Conservation (phyloP, 2,888 invertebrate genomes). For the Bibio marci region DNA sequence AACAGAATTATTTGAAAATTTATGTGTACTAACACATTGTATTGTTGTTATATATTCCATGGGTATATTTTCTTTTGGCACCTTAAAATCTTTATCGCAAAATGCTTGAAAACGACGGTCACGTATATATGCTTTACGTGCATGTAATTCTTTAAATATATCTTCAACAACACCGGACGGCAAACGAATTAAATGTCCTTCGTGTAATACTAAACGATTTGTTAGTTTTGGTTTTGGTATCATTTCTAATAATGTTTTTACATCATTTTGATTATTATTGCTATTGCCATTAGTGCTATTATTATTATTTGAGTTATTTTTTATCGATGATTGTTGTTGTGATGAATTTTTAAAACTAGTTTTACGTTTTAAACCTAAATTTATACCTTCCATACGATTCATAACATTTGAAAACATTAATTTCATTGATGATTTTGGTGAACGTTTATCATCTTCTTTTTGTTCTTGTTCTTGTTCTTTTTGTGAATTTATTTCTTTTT, state of each 20-base stretch:
- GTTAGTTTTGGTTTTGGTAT: slow-evolving; percentile 25
- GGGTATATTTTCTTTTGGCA: slow-evolving; percentile 50
- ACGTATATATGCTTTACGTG: slow-evolving; percentile 51
- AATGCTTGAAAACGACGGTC: slow-evolving; percentile 58
- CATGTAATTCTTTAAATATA: slow-evolving; percentile 56
- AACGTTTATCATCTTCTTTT: neutral
- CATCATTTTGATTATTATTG: slow-evolving; percentile 17
- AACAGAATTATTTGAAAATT: slow-evolving; percentile 29
- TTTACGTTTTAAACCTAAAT: slow-evolving; percentile 16
- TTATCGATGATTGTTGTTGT: no score
- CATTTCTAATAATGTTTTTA: slow-evolving; percentile 24
- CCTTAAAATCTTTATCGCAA: slow-evolving; percentile 49
- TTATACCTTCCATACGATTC: slow-evolving; percentile 22
- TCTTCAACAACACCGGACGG: slow-evolving; percentile 46
- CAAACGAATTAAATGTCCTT: slow-evolving; percentile 26
- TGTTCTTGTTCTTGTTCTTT: no score
- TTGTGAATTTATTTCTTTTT: neutral
- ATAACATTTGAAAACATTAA: slow-evolving; percentile 23
- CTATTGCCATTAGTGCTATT: no score
- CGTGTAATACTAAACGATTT: slow-evolving; percentile 23
- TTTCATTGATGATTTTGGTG: slow-evolving; percentile 7
- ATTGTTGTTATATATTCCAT: slow-evolving; percentile 36
- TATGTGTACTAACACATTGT: slow-evolving; percentile 28
- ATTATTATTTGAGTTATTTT: no score
- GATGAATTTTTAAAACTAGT: slow-evolving; percentile 20